Conservation (phyloP, 1,140 invertebrate genomes). For the Saccostrea echinata region DNA sequence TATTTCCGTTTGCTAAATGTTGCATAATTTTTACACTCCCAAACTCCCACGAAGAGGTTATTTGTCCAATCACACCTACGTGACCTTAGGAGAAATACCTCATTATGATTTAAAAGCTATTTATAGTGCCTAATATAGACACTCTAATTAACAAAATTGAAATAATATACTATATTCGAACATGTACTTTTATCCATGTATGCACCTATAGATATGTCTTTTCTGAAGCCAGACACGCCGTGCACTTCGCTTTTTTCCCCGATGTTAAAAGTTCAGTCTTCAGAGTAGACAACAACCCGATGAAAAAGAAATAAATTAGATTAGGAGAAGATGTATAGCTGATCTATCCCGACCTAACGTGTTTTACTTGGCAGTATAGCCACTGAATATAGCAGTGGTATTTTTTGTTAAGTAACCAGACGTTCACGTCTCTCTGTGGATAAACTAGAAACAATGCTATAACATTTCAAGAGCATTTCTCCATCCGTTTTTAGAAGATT, state of each 20-base stretch:
- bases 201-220: not conserved
- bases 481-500: not conserved
- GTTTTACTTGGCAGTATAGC: slow-evolving; percentile 15
- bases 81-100: not conserved
- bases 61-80: not conserved
- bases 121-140: not conserved
- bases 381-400: not conserved
- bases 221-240: not conserved
- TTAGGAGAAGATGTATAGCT: not conserved
- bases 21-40: not conserved
- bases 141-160: not conserved
- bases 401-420: slow-evolving; percentile 3
- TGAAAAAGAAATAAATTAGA: slow-evolving; percentile 33
- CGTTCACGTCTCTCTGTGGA: not conserved
- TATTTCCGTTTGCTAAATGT: not conserved
- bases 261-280: slow-evolving; percentile 29
- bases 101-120: not conserved
- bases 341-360: slow-evolving; percentile 21
- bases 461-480: slow-evolving; percentile 15
- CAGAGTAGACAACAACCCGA: slow-evolving; percentile 13
- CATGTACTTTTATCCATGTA: not conserved
- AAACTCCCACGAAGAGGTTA: not conserved
- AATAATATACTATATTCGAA: not conserved
- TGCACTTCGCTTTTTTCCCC: not conserved
- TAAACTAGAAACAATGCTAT: not conserved